Conservation (phyloP, 2,797 vertebrate species). For the Yasuhikotakia modesta region DNA sequence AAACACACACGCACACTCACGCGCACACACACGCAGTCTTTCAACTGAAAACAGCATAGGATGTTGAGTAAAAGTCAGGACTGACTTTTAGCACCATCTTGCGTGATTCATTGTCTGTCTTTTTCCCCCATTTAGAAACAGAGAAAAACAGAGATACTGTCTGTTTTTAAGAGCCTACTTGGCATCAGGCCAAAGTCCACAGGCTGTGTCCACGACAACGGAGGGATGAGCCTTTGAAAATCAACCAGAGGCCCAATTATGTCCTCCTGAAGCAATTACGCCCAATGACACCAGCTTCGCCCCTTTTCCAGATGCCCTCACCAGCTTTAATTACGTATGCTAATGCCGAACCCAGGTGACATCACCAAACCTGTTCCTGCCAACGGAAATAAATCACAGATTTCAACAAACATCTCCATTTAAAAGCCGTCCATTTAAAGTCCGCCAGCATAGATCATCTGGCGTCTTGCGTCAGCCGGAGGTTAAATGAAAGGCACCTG, state of each 20-base stretch:
- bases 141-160: slow-evolving; percentile 36
- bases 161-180: slow-evolving; percentile 54
- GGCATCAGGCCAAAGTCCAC: slow-evolving; percentile 57
- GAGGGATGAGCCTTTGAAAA: slow-evolving; percentile 61
- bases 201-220: slow-evolving; percentile 63
- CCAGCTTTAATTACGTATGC: slow-evolving; percentile 62
- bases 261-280: slow-evolving; percentile 66
- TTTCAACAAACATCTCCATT: slow-evolving; percentile 9
- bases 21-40: slow-evolving; percentile 13
- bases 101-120: slow-evolving; percentile 37
- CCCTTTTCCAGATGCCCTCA: slow-evolving; percentile 56
- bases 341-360: slow-evolving; percentile 57
- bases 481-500: slow-evolving; percentile 36
- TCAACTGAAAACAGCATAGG: neutral
- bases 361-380: slow-evolving; percentile 46
- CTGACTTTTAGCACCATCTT: slow-evolving; percentile 26
- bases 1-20: neutral
- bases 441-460: slow-evolving; percentile 38
- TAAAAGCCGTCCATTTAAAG: neutral
- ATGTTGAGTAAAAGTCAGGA: slow-evolving; percentile 28
- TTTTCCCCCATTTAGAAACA: slow-evolving; percentile 34
- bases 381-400: slow-evolving; percentile 36
- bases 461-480: slow-evolving; percentile 3
- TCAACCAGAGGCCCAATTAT: slow-evolving; percentile 64
- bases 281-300: slow-evolving; percentile 60